Evolutionary conservation across 1,140 invertebrate species (phyloP), one percentile per base, ranked within the genome.

Genomic region (Prorops nasuta): DNA sequence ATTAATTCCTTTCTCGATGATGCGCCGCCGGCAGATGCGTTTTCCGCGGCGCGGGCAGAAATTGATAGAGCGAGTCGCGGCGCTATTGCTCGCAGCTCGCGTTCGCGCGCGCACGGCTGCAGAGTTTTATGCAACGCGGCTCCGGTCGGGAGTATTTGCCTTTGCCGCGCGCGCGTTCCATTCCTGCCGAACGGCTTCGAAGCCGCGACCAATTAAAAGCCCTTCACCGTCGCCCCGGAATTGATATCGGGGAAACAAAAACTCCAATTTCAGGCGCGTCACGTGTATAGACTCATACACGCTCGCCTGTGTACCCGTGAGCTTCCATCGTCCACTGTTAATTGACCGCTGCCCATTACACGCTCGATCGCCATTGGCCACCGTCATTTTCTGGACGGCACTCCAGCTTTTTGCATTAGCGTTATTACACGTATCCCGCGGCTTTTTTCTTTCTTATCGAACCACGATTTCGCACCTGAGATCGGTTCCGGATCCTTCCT

Each of bases 231-330:
- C 58, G 57, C 57, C 51, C 60, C 60, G 65, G 66, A 71, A 72
- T 72, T 68, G 69, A 71, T 72, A 69, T 71, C 69, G 63, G 54
- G 4, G 68, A 69, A 71, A 71, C 65, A 72, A 72, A 74, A 71
- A 74, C 65, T 71, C 65, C 71, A 72, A 74, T 74, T 72, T 71
- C 68, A 72, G 54, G 55, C 60, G 61, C 67, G 64, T 68, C 63
- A 67, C 60, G 64, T 66, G 60, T 49, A 62, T 39, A n/a, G 39
- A 34, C 18, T 20, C 22, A 36, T n/a, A 32, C 38, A n/a, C 22
- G 42, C 22, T 32, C 36, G 16, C 24, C 7, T 16, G 16, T 9
- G 28, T 35, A 14, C 35, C 10, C 36, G 19, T 18, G 21, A 17
- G 18, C 1, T n/a, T 12, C 32, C 31, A 43, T 55, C 48, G 49